Evolutionary conservation across 2,888 invertebrate genomes (phyloP).

Genomic region (Omphaloscelis lunosa): DNA sequence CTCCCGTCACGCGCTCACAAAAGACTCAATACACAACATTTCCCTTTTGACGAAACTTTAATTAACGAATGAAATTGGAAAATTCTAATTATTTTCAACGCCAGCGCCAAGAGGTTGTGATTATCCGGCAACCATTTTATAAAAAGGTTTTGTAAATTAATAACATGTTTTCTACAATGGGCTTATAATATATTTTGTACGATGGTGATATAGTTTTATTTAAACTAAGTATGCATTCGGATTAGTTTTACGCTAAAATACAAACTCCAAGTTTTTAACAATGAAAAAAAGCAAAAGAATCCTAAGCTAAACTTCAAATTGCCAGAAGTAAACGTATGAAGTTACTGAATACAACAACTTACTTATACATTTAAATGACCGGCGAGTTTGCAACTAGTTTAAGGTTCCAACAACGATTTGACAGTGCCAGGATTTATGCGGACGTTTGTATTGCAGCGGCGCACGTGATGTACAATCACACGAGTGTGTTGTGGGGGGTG

Average conservation of each 20-base stretch:
- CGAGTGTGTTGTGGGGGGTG: background rate
- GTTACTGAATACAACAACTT: background rate
- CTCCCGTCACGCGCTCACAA: conserved; percentile 34
- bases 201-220: background rate
- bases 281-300: background rate
- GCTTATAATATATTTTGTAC: background rate
- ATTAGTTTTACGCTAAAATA: background rate
- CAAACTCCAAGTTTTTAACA: background rate
- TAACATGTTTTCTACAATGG: background rate
- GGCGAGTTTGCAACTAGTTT: conserved; percentile 6
- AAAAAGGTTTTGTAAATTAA: conserved; percentile 28
- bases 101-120: conserved; percentile 6
- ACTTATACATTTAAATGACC: background rate
- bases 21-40: conserved; percentile 56
- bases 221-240: background rate
- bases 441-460: background rate
- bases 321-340: background rate
- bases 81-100: conserved; percentile 57
- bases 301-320: background rate
- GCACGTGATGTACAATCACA: background rate
- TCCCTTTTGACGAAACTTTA: conserved; percentile 64
- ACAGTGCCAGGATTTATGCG: background rate
- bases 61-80: conserved; percentile 61
- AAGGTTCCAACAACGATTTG: background rate
- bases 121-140: background rate